phyloP scores from a whole-genome alignment of 2,113 vertebrate genomes.

The Serilophus lunatus region DNA sequence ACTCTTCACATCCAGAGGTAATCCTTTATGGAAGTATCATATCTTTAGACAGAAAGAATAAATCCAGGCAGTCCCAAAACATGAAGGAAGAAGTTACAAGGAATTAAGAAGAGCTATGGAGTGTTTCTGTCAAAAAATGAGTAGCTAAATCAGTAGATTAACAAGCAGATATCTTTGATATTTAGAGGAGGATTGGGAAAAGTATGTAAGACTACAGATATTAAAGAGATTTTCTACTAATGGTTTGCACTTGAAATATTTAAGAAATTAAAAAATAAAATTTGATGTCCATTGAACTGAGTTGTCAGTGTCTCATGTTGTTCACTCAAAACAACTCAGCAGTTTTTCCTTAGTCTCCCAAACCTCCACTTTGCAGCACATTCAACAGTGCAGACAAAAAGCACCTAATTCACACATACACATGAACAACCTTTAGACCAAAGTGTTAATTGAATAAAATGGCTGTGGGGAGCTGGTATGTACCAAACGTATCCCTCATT shows the following conservation, averaged over 20 bases:
- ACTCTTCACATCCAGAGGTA: background rate
- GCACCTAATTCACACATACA: background rate
- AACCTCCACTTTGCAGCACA: background rate
- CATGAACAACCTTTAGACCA: background rate
- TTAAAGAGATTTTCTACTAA: background rate
- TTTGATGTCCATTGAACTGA: background rate
- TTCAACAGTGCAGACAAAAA: background rate
- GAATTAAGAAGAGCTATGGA: background rate
- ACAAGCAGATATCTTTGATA: background rate
- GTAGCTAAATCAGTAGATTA: background rate
- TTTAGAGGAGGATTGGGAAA: background rate
- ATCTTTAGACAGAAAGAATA: background rate
- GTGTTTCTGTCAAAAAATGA: background rate
- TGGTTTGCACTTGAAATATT: background rate
- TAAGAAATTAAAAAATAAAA: background rate
- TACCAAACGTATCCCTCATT: background rate
- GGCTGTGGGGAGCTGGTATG: background rate
- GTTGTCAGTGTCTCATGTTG: background rate
- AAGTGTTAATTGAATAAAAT: slow-evolving; percentile 31
- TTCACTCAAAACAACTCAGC: background rate
- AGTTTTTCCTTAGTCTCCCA: background rate
- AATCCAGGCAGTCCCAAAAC: background rate
- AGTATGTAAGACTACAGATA: background rate
- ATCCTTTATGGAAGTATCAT: background rate
- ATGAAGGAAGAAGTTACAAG: background rate